A percentile compares a stretch with the other conserved stretches of the same genome.
These are phyloP conservation scores for Eupelmus urozonus DNA, from an alignment of 2,888 invertebrate species.

Conservation along the genomic window DNA sequence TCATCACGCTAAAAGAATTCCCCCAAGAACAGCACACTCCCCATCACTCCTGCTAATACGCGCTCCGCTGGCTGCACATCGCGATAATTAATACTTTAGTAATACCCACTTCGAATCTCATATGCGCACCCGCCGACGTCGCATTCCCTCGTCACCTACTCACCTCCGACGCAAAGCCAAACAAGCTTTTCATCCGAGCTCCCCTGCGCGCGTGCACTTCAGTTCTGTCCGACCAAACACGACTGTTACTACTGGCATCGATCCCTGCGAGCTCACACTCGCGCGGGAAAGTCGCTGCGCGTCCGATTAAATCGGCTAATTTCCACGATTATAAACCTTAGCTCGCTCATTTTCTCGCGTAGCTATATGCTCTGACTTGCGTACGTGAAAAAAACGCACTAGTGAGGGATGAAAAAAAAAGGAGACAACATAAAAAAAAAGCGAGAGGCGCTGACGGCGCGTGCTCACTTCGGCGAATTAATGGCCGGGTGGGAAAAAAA, in stretches of 20 bases:
- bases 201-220: too few species aligned
- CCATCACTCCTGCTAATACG: too few species aligned
- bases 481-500: slow-evolving; percentile 9
- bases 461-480: slow-evolving; percentile 43
- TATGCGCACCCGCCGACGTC: too few species aligned
- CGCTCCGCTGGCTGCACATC: too few species aligned
- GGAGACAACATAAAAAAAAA: not conserved
- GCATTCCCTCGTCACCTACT: too few species aligned
- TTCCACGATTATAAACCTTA: slow-evolving; percentile 25
- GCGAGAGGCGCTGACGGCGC: slow-evolving; percentile 15
- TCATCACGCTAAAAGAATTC: too few species aligned
- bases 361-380: not conserved
- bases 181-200: too few species aligned
- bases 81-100: too few species aligned
- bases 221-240: slow-evolving; percentile 1
- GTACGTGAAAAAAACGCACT: not conserved
- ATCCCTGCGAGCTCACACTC: not conserved
- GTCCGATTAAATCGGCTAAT: slow-evolving; percentile 37
- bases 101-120: too few species aligned
- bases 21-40: too few species aligned
- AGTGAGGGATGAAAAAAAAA: not conserved
- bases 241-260: slow-evolving; percentile 6
- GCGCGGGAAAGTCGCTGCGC: not conserved
- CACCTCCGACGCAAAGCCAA: too few species aligned
- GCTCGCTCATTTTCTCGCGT: not conserved